Evolutionary conservation across 1,140 invertebrate species (phyloP).

Genomic region (Scaptomyza graminum): DNA sequence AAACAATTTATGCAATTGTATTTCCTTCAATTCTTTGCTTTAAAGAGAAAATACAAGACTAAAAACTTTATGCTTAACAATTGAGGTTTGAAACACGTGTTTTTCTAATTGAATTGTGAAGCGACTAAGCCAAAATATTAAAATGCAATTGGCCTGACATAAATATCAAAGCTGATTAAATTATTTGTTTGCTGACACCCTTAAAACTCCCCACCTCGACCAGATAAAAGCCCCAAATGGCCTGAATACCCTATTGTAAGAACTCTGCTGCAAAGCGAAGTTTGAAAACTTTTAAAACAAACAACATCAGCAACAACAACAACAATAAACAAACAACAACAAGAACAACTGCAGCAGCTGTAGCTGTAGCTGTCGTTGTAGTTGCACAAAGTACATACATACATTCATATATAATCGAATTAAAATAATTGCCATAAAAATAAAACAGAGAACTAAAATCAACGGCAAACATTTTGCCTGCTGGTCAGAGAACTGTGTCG

Average conservation of each 20-base stretch:
- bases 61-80: not conserved
- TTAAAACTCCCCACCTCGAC: not conserved
- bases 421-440: constrained; percentile 63
- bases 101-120: constrained; percentile 15
- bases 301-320: constrained; percentile 22
- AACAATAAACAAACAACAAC: constrained; percentile 7
- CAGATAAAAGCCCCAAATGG: not conserved
- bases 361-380: constrained; percentile 11
- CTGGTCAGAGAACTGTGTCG: constrained; percentile 42
- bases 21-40: too few relatives aligned
- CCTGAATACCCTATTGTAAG: constrained; percentile 5
- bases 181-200: constrained; percentile 20
- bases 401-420: constrained; percentile 54
- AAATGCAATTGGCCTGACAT: constrained; percentile 16
- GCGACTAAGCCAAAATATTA: not conserved
- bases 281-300: constrained; percentile 36
- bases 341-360: constrained; percentile 4
- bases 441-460: constrained; percentile 49
- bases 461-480: constrained; percentile 49
- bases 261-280: constrained; percentile 31
- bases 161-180: constrained; percentile 51
- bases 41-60: constrained; percentile 4
- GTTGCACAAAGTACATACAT: constrained; percentile 22
- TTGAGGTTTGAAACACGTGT: constrained; percentile 1
- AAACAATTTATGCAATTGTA: too few relatives aligned